Base-by-base conservation (phyloP, 2,797 vertebrate species). In the Esox lucius region DNA sequence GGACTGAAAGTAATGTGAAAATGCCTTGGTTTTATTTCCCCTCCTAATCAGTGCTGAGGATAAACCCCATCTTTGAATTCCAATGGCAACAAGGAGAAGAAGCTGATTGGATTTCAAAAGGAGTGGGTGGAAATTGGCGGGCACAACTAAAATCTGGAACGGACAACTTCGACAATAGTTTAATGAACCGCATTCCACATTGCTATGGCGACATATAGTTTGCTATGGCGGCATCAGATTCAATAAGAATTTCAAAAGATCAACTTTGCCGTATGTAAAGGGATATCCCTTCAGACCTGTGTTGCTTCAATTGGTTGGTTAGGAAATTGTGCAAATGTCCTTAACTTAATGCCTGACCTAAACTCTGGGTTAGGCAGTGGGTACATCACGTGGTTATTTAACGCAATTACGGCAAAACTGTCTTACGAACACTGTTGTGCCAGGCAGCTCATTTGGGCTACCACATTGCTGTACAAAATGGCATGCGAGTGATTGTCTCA, bases 41-140 rank as follows among this genome's bases (percentile, higher is more conserved):
- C 85, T 81, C 78, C 86, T 88, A 88, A 90, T 91, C 82, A 86
- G 83, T 26, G 70, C 69, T 15, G 28, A 59, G 81, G 83, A 80
- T 78, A 79, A 81, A 71, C 39, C 68, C 78, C 82, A 78, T 87
- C 84, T 86, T 74, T 83, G 81, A 83, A 84, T 86, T 92, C 89
- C 88, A 91, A 88, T 81, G 78, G 84, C 84, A 90, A 90, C 91
- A 92, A 89, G 88, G 92, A 91, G 77, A 79, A 67, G 28, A 31
- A 31, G 28, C 73, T 85, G 89, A 90, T 91, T 91, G 83, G 79
- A 84, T 88, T 90, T 89, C 87, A 84, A 85, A 89, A 84, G 86
- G 85, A 80, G 83, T 73, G 3, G 62, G 80, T 86, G 88, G 85
- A 91, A 89, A 83, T 80, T 67, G 84, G 86, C 76, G 87, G 84